These are phyloP conservation scores for Probosciger aterrimus DNA, from an alignment of 2,113 vertebrate species.

Conservation along the genomic window DNA sequence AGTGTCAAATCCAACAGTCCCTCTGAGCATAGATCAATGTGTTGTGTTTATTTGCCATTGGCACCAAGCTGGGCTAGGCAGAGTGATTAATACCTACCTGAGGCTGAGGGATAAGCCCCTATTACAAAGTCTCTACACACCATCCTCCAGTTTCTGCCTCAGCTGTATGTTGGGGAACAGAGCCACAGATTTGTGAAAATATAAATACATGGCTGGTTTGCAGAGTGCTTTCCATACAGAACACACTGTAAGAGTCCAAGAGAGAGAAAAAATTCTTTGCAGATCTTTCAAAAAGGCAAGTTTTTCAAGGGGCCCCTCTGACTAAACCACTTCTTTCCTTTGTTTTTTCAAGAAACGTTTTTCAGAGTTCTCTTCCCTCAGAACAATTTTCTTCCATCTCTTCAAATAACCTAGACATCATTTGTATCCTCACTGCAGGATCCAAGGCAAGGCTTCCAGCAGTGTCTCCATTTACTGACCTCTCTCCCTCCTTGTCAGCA, in stretches of 20 bases:
- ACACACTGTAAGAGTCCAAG: background rate
- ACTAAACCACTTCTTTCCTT: background rate
- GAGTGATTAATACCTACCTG: constrained; percentile 6
- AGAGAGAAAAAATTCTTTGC: background rate
- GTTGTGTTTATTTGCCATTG: constrained; percentile 5
- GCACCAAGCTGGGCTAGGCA: constrained; percentile 14
- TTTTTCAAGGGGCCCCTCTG: background rate
- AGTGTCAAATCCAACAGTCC: background rate
- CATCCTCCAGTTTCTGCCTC: background rate
- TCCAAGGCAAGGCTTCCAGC: background rate
- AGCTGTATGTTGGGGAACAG: background rate
- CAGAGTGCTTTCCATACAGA: background rate
- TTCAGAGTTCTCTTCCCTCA: background rate
- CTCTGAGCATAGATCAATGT: background rate
- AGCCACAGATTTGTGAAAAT: background rate
- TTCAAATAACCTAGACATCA: background rate
- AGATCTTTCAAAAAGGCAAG: background rate
- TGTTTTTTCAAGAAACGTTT: background rate
- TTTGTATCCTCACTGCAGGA: background rate
- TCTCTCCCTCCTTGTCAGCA: constrained; percentile 14
- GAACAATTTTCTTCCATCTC: background rate
- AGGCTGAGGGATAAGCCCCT: background rate
- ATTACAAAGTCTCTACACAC: background rate
- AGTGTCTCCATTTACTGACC: constrained; percentile 39
- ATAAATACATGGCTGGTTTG: background rate